Percentiles rank a stretch among this genome's conserved stretches.
Conservation (phyloP, 2,888 invertebrate species). For the Tethea ocularis region DNA sequence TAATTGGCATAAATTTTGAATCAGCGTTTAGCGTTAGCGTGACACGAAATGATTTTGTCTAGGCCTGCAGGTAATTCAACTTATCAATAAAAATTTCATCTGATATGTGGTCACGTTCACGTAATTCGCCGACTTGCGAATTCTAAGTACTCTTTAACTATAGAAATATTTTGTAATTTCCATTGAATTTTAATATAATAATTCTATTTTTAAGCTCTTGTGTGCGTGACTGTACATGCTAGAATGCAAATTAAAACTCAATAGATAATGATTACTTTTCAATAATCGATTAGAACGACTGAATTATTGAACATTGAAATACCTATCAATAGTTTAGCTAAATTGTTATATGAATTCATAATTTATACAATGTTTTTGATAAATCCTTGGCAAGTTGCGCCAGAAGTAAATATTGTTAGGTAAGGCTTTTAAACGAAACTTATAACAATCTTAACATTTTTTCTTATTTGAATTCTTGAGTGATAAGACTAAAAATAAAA, state of each 20-base stretch:
- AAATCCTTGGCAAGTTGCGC: background rate
- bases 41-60: too few relatives aligned
- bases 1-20: too few relatives aligned
- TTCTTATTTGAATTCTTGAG: background rate
- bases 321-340: background rate
- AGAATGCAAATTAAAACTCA: background rate
- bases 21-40: too few relatives aligned
- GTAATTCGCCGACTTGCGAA: too few relatives aligned
- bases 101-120: too few relatives aligned
- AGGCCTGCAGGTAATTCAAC: too few relatives aligned
- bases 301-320: background rate
- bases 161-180: too few relatives aligned
- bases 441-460: too few relatives aligned
- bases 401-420: background rate
- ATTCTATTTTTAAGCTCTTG: background rate
- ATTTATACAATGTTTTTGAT: background rate
- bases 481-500: background rate
- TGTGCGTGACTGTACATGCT: background rate
- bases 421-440: background rate
- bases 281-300: background rate
- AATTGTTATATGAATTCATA: background rate
- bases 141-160: too few relatives aligned
- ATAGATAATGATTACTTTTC: background rate
- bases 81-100: too few relatives aligned
- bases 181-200: too few relatives aligned